A percentile compares a stretch with the other conserved stretches of the same genome.
These are phyloP conservation scores for Leptestheria dahalacensis DNA, from an alignment of 1,140 invertebrate species.

Conservation along the genomic window DNA sequence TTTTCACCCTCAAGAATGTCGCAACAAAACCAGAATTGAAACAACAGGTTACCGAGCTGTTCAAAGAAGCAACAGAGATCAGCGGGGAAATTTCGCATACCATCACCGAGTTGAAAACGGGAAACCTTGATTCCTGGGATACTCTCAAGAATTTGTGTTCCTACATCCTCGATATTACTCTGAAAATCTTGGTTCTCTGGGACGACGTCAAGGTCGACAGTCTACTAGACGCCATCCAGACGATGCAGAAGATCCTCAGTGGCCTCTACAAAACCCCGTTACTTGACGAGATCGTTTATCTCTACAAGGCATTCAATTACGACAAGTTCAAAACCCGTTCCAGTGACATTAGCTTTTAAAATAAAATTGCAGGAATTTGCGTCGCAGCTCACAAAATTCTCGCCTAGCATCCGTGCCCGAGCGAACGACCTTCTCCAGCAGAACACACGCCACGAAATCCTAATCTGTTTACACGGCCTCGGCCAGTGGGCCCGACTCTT, in stretches of 20 bases:
- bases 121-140: neutral
- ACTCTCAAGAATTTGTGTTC: neutral
- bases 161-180: neutral
- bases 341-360: no score
- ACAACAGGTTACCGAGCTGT: neutral
- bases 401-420: neutral
- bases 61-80: neutral
- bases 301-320: neutral
- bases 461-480: neutral
- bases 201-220: neutral
- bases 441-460: neutral
- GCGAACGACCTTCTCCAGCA: neutral
- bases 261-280: neutral
- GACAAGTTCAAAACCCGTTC: no score
- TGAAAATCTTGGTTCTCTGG: conserved; percentile 2
- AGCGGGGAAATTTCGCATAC: neutral
- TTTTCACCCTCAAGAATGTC: neutral
- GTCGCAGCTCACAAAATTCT: neutral
- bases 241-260: neutral
- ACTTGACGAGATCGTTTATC: conserved; percentile 1
- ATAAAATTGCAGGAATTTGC: conserved; percentile 5
- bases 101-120: neutral
- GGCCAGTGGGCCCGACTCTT: neutral
- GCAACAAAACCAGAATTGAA: neutral
- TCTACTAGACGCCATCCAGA: neutral